Conservation (phyloP, 1,140 invertebrate genomes). For the Platorchestia sp. region DNA sequence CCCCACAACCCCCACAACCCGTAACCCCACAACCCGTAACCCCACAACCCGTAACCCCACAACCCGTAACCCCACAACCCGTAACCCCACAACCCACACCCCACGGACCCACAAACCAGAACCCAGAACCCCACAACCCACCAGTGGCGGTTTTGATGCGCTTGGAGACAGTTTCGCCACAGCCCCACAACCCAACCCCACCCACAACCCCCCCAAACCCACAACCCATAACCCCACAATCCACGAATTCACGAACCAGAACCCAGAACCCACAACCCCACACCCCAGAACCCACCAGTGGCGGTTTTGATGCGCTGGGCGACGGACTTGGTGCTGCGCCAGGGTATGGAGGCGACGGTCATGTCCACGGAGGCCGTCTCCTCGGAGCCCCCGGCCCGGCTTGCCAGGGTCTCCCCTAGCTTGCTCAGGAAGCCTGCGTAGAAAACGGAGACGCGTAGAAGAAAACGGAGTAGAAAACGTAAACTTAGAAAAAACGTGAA, state of each 20-base stretch:
- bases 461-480: not conserved
- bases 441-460: not conserved
- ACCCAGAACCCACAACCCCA: not conserved
- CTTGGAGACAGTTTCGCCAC: conserved; percentile 52
- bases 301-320: conserved; percentile 64
- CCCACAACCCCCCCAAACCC: too few species aligned
- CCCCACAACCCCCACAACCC: not conserved
- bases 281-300: conserved; percentile 54
- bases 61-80: not conserved
- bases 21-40: too few species aligned
- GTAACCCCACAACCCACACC: too few species aligned
- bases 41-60: too few species aligned
- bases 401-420: conserved; percentile 60
- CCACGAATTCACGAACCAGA: too few species aligned
- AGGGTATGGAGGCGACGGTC: conserved; percentile 56
- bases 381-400: conserved; percentile 56
- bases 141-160: conserved; percentile 66
- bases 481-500: not conserved
- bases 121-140: too few species aligned
- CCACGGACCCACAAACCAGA: too few species aligned
- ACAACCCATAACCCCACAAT: not conserved
- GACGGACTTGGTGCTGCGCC: conserved; percentile 61
- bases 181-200: conserved; percentile 10
- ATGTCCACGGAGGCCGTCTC: conserved; percentile 59
- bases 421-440: conserved; percentile 61